A percentile compares a stretch with the other conserved stretches of the same genome.
These are phyloP conservation scores for Siphonodentalium dalli DNA, from an alignment of 2,888 invertebrate genomes.

Conservation along the genomic window DNA sequence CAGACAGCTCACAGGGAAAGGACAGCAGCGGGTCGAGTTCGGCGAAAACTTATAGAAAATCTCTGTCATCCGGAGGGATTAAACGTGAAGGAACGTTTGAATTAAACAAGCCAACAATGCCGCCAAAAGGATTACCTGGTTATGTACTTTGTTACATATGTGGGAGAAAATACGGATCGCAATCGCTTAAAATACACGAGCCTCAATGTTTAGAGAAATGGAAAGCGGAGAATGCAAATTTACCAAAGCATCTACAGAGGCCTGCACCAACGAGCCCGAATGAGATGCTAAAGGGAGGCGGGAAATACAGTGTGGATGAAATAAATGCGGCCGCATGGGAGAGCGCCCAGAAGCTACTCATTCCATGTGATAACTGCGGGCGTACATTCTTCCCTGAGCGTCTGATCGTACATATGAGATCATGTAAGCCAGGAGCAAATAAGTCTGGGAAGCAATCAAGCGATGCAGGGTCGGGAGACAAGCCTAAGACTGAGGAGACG, in stretches of 20 bases:
- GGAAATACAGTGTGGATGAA: conserved; percentile 65
- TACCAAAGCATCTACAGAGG: conserved; percentile 69
- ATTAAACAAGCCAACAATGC: conserved; percentile 33
- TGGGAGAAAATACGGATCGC: conserved; percentile 72
- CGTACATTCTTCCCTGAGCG: conserved; percentile 75
- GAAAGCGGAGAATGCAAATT: conserved; percentile 70
- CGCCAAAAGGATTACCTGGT: conserved; percentile 45
- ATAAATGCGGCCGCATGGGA: conserved; percentile 71
- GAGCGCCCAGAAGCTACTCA: conserved; percentile 69
- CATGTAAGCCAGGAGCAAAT: conserved; percentile 67
- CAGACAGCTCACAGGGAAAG: too few species aligned
- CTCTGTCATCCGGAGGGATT: too few species aligned
- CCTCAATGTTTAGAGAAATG: conserved; percentile 75
- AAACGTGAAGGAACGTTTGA: conserved; percentile 36
- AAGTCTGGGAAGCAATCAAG: too few species aligned
- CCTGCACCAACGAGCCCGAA: conserved; percentile 71
- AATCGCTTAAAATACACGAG: conserved; percentile 73
- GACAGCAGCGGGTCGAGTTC: too few species aligned
- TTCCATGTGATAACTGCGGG: conserved; percentile 73
- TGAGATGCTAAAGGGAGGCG: conserved; percentile 54
- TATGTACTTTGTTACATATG: conserved; percentile 72
- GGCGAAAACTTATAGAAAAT: too few species aligned
- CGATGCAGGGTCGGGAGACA: too few species aligned
- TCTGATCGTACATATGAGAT: conserved; percentile 71
- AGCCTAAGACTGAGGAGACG: conserved; percentile 28